Base-by-base conservation (phyloP, 2,113 vertebrate genomes). In the Mohoua ochrocephala region DNA sequence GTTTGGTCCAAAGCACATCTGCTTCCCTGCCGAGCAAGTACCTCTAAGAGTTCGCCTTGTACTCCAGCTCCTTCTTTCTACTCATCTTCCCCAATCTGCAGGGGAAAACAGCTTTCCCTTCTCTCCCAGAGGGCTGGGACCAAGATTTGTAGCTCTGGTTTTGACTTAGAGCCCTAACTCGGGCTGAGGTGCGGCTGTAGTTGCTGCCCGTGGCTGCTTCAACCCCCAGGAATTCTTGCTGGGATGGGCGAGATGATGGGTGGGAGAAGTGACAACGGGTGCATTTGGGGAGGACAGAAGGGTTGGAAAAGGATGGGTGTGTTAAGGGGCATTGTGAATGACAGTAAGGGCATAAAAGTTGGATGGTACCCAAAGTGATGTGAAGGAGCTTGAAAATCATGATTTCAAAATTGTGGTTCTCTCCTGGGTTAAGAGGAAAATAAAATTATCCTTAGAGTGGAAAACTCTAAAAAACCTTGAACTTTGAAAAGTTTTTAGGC, bases 1-100 rank as follows among this genome's bases (percentile, higher is more conserved):
- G 61, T 87, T 78, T 7, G 4, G 28, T n/a, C 65, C 68, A 23
- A 23, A 69, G 86, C 91, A 84, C 69, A 69, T 95, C 83, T 89
- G 84, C 84, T 87, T 71, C 61, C 76, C 73, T 17, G 9, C 31
- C 0, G 2, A 2, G 4, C 3, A 0, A 74, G 33, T 33, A 61
- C 47, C 57, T 86, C 91, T 30, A 26, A 35, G 92, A n/a, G 53
- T 13, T 52, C 83, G 53, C 75, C 57, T 93, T 4, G 0, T 70
- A 4, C 33, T 67, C 70, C 6, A 5, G 18, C 26, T 77, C 18
- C 64, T 71, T 53, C n/a, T 0, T 63, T 69, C 20, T 13, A 21
- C 47, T 33, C 27, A 28, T 89, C 63, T 80, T 80, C 71, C 69
- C 12, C 63, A 42, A 75, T 49, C 17, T 20, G 2, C 7, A 3